phyloP scores from a whole-genome alignment of 2,888 invertebrate species.

The Myopa testacea region DNA sequence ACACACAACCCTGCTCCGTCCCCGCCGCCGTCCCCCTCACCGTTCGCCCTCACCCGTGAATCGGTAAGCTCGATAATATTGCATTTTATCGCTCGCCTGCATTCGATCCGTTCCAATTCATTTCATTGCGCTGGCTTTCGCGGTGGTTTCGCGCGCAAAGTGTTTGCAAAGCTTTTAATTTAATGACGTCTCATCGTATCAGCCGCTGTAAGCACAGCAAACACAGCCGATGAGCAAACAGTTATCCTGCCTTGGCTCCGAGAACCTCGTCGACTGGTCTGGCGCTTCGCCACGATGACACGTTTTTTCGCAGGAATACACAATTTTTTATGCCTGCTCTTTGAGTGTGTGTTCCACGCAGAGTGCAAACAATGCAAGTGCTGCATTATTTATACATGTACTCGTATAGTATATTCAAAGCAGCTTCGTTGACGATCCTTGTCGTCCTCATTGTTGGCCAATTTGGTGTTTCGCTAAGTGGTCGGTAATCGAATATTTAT shows the following conservation, averaged over 20 bases:
- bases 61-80: slow-evolving; percentile 26
- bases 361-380: no score
- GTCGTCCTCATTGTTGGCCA: no score
- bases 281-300: no score
- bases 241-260: neutral
- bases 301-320: no score
- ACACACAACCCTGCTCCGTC: neutral
- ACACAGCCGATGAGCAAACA: slow-evolving; percentile 22
- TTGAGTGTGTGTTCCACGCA: no score
- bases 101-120: slow-evolving; percentile 24
- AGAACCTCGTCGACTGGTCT: no score
- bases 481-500: no score
- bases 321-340: no score
- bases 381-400: no score
- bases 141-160: slow-evolving; percentile 17
- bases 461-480: no score
- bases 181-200: slow-evolving; percentile 60
- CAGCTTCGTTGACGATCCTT: no score
- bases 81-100: slow-evolving; percentile 31
- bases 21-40: neutral
- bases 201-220: slow-evolving; percentile 34
- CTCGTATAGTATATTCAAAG: no score
- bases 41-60: neutral
- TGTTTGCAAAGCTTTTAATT: slow-evolving; percentile 63
- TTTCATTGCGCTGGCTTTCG: slow-evolving; percentile 27